phyloP scores from a whole-genome alignment of 1,140 invertebrate genomes.

The Pseudomyrmex sp. region DNA sequence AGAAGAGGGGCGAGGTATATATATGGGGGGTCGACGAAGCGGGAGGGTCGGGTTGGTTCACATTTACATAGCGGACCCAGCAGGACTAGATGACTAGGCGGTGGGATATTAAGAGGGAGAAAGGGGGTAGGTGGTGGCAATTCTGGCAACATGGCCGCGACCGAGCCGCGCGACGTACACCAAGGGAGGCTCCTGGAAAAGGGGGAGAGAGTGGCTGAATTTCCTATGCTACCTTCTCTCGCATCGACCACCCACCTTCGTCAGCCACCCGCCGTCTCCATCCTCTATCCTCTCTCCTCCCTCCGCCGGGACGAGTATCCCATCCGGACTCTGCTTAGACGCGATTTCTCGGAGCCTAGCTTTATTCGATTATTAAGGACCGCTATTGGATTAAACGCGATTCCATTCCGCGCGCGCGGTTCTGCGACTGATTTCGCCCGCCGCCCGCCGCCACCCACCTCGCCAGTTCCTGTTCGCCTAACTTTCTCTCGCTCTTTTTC shows the following conservation, averaged over 20 bases:
- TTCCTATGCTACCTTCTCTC: constrained; percentile 73
- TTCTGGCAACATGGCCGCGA: constrained; percentile 85
- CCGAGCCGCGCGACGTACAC: constrained; percentile 78
- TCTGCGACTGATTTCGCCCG: constrained; percentile 80
- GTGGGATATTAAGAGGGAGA: constrained; percentile 83
- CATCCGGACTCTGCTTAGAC: constrained; percentile 79
- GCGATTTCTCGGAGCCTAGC: constrained; percentile 75
- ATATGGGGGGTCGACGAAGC: constrained; percentile 69
- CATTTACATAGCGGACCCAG: constrained; percentile 85
- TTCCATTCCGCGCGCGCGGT: constrained; percentile 71
- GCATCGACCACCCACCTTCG: constrained; percentile 61
- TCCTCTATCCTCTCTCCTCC: constrained; percentile 15
- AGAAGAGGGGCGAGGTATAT: constrained; percentile 72
- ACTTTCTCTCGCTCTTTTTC: constrained; percentile 63
- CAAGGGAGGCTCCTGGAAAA: constrained; percentile 76
- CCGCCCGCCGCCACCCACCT: constrained; percentile 67
- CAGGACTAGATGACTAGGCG: constrained; percentile 85
- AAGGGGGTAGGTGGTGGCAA: constrained; percentile 82
- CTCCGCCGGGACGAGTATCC: constrained; percentile 28
- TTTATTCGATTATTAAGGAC: constrained; percentile 85
- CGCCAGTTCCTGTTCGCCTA: constrained; percentile 36
- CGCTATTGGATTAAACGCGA: constrained; percentile 84
- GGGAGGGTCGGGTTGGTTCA: constrained; percentile 79
- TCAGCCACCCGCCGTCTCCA: constrained; percentile 15
- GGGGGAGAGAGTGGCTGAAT: constrained; percentile 63